Percentiles rank a stretch among this genome's conserved stretches.
phyloP scores from a whole-genome alignment of 2,888 invertebrate genomes.

The Sesamia inferens region DNA sequence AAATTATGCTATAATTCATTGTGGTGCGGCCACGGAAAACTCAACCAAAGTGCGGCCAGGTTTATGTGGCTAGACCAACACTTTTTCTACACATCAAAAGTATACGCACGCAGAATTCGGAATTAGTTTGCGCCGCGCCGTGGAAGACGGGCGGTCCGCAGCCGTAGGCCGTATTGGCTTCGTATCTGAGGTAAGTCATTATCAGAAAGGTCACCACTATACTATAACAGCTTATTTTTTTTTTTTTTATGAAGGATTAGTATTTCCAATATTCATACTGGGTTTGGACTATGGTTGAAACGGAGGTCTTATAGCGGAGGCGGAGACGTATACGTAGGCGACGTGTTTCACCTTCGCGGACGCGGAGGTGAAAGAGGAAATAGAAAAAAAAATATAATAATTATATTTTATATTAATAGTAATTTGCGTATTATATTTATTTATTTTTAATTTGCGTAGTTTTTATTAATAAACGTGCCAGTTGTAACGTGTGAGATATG shows the following conservation, averaged over 20 bases:
- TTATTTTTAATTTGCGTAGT: too few relatives aligned
- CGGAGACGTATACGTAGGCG: too few relatives aligned
- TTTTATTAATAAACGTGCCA: too few relatives aligned
- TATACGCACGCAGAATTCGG: slow-evolving; percentile 60
- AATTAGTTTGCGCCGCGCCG: slow-evolving; percentile 52
- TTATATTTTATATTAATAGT: too few relatives aligned
- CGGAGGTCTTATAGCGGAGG: too few relatives aligned
- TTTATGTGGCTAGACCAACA: slow-evolving; percentile 63
- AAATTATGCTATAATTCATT: slow-evolving; percentile 80
- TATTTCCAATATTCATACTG: slow-evolving; percentile 31
- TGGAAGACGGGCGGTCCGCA: slow-evolving; percentile 7
- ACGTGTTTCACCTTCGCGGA: too few relatives aligned
- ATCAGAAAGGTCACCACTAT: slow-evolving; percentile 29
- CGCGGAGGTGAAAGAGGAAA: too few relatives aligned
- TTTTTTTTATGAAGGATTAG: slow-evolving; percentile 23
- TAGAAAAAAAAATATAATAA: too few relatives aligned
- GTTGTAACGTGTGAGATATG: too few relatives aligned
- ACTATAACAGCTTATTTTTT: slow-evolving; percentile 10
- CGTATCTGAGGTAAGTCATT: slow-evolving; percentile 47
- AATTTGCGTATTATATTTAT: too few relatives aligned
- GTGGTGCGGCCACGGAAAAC: slow-evolving; percentile 67
- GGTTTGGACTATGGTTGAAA: too few relatives aligned
- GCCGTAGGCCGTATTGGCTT: slow-evolving; percentile 28
- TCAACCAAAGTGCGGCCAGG: slow-evolving; percentile 62
- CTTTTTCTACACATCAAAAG: slow-evolving; percentile 66